Conservation (phyloP, 2,113 vertebrate species). For the Narcine bancroftii region DNA sequence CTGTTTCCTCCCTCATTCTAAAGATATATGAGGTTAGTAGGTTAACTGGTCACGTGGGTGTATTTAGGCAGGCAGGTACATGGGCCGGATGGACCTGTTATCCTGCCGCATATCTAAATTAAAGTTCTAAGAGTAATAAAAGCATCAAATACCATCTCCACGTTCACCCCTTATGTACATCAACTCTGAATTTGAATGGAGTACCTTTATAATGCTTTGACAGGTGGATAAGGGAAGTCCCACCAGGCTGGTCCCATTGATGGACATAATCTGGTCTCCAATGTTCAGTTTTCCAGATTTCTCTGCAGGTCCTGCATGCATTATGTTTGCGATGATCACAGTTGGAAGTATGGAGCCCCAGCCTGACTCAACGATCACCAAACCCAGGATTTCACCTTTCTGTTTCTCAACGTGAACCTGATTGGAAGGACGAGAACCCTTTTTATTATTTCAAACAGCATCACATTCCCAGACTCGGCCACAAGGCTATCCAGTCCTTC, state of each 20-base stretch:
- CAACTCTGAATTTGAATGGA: no score
- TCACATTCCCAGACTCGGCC: background rate
- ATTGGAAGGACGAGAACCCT: background rate
- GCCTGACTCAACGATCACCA: conserved; percentile 93
- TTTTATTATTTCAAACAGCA: background rate
- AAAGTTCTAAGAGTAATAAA: background rate
- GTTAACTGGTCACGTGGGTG: no score
- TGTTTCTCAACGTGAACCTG: conserved; percentile 92
- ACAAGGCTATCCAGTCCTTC: background rate
- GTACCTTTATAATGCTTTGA: conserved; percentile 97
- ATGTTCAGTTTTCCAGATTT: conserved; percentile 87
- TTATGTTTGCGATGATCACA: conserved; percentile 97
- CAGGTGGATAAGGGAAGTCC: conserved; percentile 95
- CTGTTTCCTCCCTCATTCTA: no score
- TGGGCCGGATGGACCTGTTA: no score
- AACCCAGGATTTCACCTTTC: conserved; percentile 89
- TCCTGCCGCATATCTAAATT: no score
- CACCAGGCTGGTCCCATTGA: conserved; percentile 92
- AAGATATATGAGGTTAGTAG: no score
- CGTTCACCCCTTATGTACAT: background rate
- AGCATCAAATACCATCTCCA: background rate
- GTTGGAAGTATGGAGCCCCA: conserved; percentile 98
- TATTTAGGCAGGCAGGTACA: no score
- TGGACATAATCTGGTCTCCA: conserved; percentile 97
- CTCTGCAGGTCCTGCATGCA: conserved; percentile 92